Percentiles rank a stretch among this genome's conserved stretches.
Conservation (phyloP, 2,888 invertebrate genomes). For the Crioceris asparagi region DNA sequence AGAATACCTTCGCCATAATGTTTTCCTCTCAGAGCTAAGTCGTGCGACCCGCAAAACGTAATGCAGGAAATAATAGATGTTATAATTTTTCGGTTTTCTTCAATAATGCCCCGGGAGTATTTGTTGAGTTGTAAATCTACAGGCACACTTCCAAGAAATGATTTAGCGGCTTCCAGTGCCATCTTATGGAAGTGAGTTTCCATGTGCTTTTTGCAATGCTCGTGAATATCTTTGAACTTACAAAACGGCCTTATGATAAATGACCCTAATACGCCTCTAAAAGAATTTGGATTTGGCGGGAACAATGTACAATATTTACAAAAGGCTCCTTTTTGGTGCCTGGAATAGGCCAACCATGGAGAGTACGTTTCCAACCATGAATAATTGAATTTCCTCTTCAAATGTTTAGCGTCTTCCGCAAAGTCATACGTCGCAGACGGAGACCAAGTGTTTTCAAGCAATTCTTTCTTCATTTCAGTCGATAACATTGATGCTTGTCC, state of each 20-base stretch:
- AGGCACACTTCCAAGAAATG: conserved; percentile 18
- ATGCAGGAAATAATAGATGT: conserved; percentile 21
- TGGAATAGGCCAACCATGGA: conserved; percentile 15
- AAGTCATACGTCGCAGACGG: conserved; percentile 6
- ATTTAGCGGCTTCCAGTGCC: conserved; percentile 22
- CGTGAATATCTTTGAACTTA: conserved; percentile 11
- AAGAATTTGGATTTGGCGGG: conserved; percentile 8
- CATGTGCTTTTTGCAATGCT: conserved; percentile 14
- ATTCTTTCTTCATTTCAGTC: conserved; percentile 3
- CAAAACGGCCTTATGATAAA: conserved; percentile 21
- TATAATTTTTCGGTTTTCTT: conserved; percentile 19
- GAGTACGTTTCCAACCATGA: conserved; percentile 12
- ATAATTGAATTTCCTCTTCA: conserved; percentile 19
- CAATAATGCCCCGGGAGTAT: conserved; percentile 16
- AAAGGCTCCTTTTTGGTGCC: conserved; percentile 11
- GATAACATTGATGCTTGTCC: conserved; percentile 3
- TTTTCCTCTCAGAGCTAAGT: conserved; percentile 14
- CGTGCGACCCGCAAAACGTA: conserved; percentile 11
- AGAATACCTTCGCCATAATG: conserved; percentile 18
- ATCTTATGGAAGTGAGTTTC: conserved; percentile 16
- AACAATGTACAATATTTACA: conserved; percentile 10
- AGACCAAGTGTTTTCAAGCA: conserved; percentile 5
- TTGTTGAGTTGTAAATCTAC: too few species aligned
- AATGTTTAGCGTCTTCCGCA: conserved; percentile 17
- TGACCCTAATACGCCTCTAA: conserved; percentile 19